These are phyloP conservation scores for Panorpa germanica DNA, from an alignment of 2,888 invertebrate species.

Conservation along the genomic window DNA sequence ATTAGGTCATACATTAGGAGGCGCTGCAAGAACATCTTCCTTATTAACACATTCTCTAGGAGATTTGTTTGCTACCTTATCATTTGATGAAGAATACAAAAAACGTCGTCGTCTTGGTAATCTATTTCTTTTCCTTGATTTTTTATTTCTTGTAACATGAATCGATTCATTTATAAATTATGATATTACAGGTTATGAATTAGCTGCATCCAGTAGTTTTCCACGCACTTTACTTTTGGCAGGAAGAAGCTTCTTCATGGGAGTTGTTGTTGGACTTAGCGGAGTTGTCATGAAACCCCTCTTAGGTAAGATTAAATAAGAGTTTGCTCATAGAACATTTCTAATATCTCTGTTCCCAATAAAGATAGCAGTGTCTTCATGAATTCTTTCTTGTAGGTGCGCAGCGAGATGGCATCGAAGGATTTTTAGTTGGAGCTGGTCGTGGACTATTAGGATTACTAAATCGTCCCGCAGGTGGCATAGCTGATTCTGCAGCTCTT, in stretches of 20 bases:
- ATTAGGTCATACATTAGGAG: slow-evolving; percentile 14
- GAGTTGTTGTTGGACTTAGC: slow-evolving; percentile 42
- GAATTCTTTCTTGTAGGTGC: slow-evolving; percentile 24
- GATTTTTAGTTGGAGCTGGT: slow-evolving; percentile 46
- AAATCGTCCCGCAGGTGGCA: slow-evolving; percentile 32
- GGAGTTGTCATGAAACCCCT: slow-evolving; percentile 46
- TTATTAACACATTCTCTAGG: slow-evolving; percentile 18
- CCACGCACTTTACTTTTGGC: slow-evolving; percentile 28
- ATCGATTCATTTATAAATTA: slow-evolving; percentile 16
- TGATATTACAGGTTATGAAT: slow-evolving; percentile 11
- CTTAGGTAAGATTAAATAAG: slow-evolving; percentile 29
- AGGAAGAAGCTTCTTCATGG: slow-evolving; percentile 36
- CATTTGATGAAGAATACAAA: slow-evolving; percentile 28
- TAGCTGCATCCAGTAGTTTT: slow-evolving; percentile 20
- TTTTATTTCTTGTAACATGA: slow-evolving; percentile 14
- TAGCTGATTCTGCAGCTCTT: slow-evolving; percentile 39
- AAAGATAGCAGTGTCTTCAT: no score
- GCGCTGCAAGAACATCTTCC: slow-evolving; percentile 12
- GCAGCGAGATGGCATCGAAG: slow-evolving; percentile 42
- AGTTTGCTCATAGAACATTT: slow-evolving; percentile 4
- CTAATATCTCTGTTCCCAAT: neutral
- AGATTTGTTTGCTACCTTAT: slow-evolving; percentile 23
- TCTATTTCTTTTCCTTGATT: neutral
- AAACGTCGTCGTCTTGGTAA: slow-evolving; percentile 17
- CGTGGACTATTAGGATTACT: slow-evolving; percentile 46